A percentile compares a stretch with the other conserved stretches of the same genome.
phyloP scores from a whole-genome alignment of 1,140 invertebrate genomes.

The Gyrodactylus bullatarudis region DNA sequence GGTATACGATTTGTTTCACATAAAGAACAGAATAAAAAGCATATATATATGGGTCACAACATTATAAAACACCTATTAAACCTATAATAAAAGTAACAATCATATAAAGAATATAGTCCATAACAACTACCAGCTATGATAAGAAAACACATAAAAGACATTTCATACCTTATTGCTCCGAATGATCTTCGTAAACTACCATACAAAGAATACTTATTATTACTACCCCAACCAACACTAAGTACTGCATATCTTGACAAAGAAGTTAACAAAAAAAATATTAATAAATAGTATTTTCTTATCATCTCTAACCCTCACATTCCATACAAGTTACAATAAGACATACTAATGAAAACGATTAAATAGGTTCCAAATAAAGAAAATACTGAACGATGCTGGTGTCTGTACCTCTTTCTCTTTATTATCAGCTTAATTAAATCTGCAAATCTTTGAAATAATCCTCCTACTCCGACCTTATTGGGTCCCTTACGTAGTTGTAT shows the following conservation, averaged over 20 bases:
- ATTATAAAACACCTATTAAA: slow-evolving; percentile 25
- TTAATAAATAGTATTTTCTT: slow-evolving; percentile 23
- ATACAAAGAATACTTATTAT: slow-evolving; percentile 31
- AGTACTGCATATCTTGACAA: slow-evolving; percentile 27
- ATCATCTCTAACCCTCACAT: slow-evolving; percentile 16
- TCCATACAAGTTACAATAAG: slow-evolving; percentile 24
- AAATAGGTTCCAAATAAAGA: slow-evolving; percentile 27
- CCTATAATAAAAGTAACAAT: slow-evolving; percentile 15
- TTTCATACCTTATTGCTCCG: slow-evolving; percentile 34
- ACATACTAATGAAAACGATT: slow-evolving; percentile 24
- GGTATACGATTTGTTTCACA: slow-evolving; percentile 36
- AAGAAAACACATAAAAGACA: slow-evolving; percentile 26
- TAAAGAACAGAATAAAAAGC: slow-evolving; percentile 27
- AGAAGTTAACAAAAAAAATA: slow-evolving; percentile 24
- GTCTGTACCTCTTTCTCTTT: slow-evolving; percentile 24
- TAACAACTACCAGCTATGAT: slow-evolving; percentile 22
- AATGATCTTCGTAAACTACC: slow-evolving; percentile 27
- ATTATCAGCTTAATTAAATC: slow-evolving; percentile 32
- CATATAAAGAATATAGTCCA: slow-evolving; percentile 15
- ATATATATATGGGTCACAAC: slow-evolving; percentile 22
- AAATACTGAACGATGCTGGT: slow-evolving; percentile 21
- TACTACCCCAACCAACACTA: slow-evolving; percentile 28
- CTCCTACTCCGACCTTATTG: slow-evolving; percentile 29
- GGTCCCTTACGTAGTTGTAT: slow-evolving; percentile 34
- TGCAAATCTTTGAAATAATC: slow-evolving; percentile 29